Evolutionary conservation across 1,140 invertebrate species (phyloP).

Genomic region (Psilanteris sp.): DNA sequence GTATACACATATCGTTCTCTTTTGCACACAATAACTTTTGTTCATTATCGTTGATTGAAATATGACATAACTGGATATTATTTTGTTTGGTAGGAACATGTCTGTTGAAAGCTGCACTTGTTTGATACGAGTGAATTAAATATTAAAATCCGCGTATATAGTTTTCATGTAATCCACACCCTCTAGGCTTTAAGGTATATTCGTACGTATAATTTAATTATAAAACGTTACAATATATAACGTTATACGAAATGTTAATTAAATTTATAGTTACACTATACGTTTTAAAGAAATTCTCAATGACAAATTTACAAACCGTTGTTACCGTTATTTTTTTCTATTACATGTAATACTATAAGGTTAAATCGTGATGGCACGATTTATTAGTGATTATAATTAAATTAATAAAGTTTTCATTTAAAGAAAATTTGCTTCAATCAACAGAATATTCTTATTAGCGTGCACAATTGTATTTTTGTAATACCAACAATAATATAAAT

Average conservation of each 20-base stretch:
- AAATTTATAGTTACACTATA: slow-evolving; percentile 24
- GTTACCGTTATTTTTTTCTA: too few species aligned
- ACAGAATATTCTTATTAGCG: too few species aligned
- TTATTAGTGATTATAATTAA: too few species aligned
- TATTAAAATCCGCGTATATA: slow-evolving; percentile 16
- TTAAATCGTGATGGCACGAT: too few species aligned
- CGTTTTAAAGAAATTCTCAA: too few species aligned
- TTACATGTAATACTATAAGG: too few species aligned
- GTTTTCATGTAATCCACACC: slow-evolving; percentile 23
- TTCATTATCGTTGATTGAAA: slow-evolving; percentile 38
- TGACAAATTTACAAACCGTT: too few species aligned
- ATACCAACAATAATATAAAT: too few species aligned
- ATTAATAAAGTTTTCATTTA: too few species aligned
- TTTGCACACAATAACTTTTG: slow-evolving; percentile 15
- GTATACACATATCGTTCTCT: neutral
- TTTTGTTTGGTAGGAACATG: slow-evolving; percentile 17
- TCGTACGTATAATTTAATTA: slow-evolving; percentile 24
- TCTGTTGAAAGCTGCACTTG: slow-evolving; percentile 26
- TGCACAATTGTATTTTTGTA: too few species aligned
- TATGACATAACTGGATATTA: slow-evolving; percentile 30
- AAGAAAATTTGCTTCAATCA: too few species aligned
- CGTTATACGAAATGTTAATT: slow-evolving; percentile 20
- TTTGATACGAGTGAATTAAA: slow-evolving; percentile 35
- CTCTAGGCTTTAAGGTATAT: neutral
- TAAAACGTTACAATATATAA: slow-evolving; percentile 1